Conservation (phyloP, 1,140 invertebrate species). For the Dryas iulia region DNA sequence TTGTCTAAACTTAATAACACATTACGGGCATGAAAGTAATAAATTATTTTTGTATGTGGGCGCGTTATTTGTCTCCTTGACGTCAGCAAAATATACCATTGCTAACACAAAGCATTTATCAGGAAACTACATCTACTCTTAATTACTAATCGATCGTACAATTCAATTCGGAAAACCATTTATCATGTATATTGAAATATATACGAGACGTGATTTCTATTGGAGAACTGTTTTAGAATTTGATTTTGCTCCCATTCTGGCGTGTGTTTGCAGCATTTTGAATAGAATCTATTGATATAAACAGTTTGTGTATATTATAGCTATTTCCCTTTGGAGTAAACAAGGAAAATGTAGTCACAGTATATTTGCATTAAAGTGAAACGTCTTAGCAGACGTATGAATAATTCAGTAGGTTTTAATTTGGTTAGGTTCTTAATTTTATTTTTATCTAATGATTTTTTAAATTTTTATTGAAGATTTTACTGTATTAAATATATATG, state of each 20-base stretch:
- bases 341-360: background rate
- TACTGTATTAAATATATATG: too few species aligned
- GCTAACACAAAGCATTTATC: constrained; percentile 11
- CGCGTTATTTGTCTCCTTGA: constrained; percentile 12
- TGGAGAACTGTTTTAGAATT: background rate
- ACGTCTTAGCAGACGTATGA: too few species aligned
- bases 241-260: background rate
- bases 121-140: constrained; percentile 14
- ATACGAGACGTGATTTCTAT: constrained; percentile 5
- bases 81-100: constrained; percentile 10
- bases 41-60: constrained; percentile 13
- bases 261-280: background rate
- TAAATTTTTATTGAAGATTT: too few species aligned
- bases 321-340: background rate
- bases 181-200: constrained; percentile 20
- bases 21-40: constrained; percentile 5
- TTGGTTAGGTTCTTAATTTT: too few species aligned
- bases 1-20: background rate
- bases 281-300: background rate
- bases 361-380: too few species aligned
- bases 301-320: background rate
- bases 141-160: constrained; percentile 13
- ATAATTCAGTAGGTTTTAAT: too few species aligned
- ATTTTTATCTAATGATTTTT: too few species aligned
- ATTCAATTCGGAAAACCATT: constrained; percentile 16